phyloP scores from a whole-genome alignment of 2,888 invertebrate genomes.

The Teleogryllus oceanicus region DNA sequence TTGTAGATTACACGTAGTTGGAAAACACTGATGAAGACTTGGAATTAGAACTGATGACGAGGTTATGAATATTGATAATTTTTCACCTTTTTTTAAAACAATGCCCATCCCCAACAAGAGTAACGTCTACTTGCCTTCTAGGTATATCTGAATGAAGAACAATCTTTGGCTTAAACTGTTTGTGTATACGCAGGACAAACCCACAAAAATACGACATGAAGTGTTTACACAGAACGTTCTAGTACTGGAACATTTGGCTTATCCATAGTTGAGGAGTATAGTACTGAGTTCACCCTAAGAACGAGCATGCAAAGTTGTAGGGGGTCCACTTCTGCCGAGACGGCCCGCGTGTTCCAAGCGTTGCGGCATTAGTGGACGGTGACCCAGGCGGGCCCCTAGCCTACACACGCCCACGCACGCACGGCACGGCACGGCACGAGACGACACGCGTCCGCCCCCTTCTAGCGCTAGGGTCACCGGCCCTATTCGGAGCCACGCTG shows the following conservation, averaged over 20 bases:
- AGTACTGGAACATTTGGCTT: constrained; percentile 12
- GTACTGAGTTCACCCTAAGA: constrained; percentile 11
- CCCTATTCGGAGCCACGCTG: not conserved
- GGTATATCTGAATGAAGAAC: constrained; percentile 18
- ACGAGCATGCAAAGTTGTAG: constrained; percentile 2
- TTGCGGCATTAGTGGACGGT: too few species aligned
- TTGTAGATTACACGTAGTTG: constrained; percentile 7
- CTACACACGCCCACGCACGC: too few species aligned
- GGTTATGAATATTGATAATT: not conserved
- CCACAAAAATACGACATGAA: constrained; percentile 18
- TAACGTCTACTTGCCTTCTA: constrained; percentile 2
- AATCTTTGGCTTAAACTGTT: constrained; percentile 18
- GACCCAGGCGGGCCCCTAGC: too few species aligned
- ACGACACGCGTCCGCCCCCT: too few species aligned
- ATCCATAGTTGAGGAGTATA: constrained; percentile 4
- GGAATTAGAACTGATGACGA: not conserved
- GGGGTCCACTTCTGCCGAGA: not conserved
- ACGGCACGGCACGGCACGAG: too few species aligned
- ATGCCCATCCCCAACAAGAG: constrained; percentile 12
- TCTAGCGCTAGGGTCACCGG: too few species aligned
- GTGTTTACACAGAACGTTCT: not conserved
- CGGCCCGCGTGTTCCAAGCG: too few species aligned
- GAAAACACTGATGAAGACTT: constrained; percentile 18
- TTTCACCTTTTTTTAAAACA: not conserved
- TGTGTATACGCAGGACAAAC: constrained; percentile 18